Percentiles rank a stretch among this genome's conserved stretches.
Evolutionary conservation across 2,888 invertebrate genomes (phyloP).

Genomic region (Choreutis nemorana): DNA sequence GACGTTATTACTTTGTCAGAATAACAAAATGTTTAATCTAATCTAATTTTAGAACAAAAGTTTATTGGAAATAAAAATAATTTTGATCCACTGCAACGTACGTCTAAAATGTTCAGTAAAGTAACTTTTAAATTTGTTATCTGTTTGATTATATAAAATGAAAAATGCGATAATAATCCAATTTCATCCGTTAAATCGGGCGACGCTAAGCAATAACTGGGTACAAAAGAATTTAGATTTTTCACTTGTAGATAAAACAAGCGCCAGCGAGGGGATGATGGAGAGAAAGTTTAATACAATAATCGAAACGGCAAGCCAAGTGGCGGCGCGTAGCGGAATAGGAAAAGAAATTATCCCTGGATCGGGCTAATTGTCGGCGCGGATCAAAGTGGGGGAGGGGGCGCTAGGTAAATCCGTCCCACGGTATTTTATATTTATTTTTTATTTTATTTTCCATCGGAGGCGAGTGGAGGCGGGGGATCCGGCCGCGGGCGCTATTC

Average conservation of each 20-base stretch:
- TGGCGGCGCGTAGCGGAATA: constrained; percentile 26
- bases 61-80: too few relatives aligned
- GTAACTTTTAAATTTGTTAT: constrained; percentile 12
- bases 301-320: constrained; percentile 43
- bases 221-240: constrained; percentile 24
- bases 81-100: too few relatives aligned
- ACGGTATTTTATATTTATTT: too few relatives aligned
- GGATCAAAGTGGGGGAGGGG: constrained; percentile 44
- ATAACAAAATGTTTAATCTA: too few relatives aligned
- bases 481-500: constrained; percentile 43
- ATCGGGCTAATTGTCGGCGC: constrained; percentile 53
- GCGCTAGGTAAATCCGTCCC: constrained; percentile 45
- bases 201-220: constrained; percentile 22
- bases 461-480: constrained; percentile 18
- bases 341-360: constrained; percentile 51
- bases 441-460: constrained; percentile 33
- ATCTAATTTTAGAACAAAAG: too few relatives aligned
- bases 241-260: constrained; percentile 23
- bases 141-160: constrained; percentile 15
- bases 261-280: too few relatives aligned
- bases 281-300: constrained; percentile 40
- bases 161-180: constrained; percentile 19
- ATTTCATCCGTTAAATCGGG: constrained; percentile 18
- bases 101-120: too few relatives aligned
- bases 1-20: too few relatives aligned